phyloP scores from a whole-genome alignment of 2,888 invertebrate species.

The Drosophila trichaetosa region DNA sequence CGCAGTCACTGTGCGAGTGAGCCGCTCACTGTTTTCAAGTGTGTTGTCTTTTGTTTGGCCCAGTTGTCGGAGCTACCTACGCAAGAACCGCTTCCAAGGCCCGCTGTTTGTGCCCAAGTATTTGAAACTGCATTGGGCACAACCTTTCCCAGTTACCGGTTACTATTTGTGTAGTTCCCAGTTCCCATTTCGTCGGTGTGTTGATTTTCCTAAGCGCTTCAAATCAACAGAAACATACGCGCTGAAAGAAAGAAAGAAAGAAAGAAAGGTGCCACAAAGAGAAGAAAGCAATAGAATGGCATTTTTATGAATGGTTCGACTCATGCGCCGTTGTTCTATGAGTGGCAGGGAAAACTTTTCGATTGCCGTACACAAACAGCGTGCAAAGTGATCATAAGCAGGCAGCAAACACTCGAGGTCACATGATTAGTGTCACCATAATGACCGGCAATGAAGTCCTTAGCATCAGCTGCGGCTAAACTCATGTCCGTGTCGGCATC shows the following conservation, averaged over 20 bases:
- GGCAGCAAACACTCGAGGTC: conserved; percentile 70
- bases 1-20: not conserved
- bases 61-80: conserved; percentile 64
- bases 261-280: conserved; percentile 72
- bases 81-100: conserved; percentile 42
- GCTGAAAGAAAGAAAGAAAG: conserved; percentile 1
- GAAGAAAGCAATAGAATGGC: conserved; percentile 74
- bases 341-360: conserved; percentile 48
- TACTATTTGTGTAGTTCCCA: conserved; percentile 50
- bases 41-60: conserved; percentile 51
- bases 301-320: conserved; percentile 74
- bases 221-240: conserved; percentile 41
- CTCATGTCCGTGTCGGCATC: conserved; percentile 38
- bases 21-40: not conserved
- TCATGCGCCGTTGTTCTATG: conserved; percentile 30
- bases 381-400: conserved; percentile 70
- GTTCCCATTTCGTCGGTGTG: conserved; percentile 53
- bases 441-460: conserved; percentile 34
- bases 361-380: conserved; percentile 58
- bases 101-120: conserved; percentile 26
- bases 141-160: conserved; percentile 55
- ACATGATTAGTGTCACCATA: conserved; percentile 74
- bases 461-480: conserved; percentile 27
- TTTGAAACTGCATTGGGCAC: conserved; percentile 54
- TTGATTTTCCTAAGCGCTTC: conserved; percentile 66